Evolutionary conservation across 1,140 invertebrate genomes (phyloP).

Genomic region (Akabosia matsudoensis): DNA sequence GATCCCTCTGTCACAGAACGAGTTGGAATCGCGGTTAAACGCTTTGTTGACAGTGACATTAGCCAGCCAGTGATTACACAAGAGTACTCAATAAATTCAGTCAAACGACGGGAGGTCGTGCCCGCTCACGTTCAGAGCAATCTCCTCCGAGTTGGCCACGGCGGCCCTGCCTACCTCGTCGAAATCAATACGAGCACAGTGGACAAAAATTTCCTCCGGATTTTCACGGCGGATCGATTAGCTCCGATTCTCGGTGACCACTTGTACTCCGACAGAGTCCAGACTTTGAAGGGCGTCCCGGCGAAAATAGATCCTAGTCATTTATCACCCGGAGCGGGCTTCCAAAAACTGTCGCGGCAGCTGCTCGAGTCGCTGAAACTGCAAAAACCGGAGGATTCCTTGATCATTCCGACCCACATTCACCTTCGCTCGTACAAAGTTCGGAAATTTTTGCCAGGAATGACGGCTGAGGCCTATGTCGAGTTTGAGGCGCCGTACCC

Average conservation of each 20-base stretch:
- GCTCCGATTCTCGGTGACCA: conserved; percentile 55
- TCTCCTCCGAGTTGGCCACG: conserved; percentile 48
- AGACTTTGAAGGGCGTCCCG: conserved; percentile 50
- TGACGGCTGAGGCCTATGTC: conserved; percentile 38
- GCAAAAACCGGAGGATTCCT: conserved; percentile 29
- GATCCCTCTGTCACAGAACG: conserved; percentile 2
- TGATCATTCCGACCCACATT: conserved; percentile 53
- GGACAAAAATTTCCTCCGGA: conserved; percentile 51
- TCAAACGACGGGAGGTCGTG: conserved; percentile 46
- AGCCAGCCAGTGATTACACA: conserved; percentile 39
- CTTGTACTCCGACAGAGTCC: conserved; percentile 51
- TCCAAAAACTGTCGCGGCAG: conserved; percentile 45
- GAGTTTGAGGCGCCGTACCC: conserved; percentile 50
- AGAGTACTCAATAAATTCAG: conserved; percentile 29
- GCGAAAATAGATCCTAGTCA: conserved; percentile 50
- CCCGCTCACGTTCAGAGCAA: conserved; percentile 48
- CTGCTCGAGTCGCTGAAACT: conserved; percentile 39
- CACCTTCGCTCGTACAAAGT: conserved; percentile 50
- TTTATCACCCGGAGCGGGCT: conserved; percentile 26
- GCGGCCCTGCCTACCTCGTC: conserved; percentile 50
- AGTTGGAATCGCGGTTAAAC: conserved; percentile 26
- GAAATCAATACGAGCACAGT: conserved; percentile 50
- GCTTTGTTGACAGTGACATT: conserved; percentile 20
- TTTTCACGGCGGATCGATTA: conserved; percentile 52
- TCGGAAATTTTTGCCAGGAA: conserved; percentile 37